Percentiles rank a stretch among this genome's conserved stretches.
phyloP scores from a whole-genome alignment of 2,797 vertebrate genomes.

The Anas bahamensis region DNA sequence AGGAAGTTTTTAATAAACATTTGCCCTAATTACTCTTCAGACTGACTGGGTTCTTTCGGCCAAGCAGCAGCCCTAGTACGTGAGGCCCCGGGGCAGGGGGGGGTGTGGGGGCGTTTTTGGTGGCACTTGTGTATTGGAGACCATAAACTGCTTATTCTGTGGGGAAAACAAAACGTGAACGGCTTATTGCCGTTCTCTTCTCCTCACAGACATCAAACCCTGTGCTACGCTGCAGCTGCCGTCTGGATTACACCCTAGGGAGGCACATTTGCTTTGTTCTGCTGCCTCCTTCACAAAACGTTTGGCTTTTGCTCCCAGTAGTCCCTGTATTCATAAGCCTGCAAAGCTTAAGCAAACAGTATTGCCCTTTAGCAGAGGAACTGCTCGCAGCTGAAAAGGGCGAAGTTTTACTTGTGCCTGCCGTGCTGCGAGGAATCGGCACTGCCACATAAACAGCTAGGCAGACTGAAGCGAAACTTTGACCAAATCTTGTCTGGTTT shows the following conservation, averaged over 20 bases:
- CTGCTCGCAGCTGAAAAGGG: background rate
- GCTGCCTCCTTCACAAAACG: background rate
- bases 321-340: background rate
- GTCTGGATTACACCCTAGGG: fast-evolving
- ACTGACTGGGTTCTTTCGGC: background rate
- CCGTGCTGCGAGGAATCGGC: background rate
- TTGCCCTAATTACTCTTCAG: conserved; percentile 31
- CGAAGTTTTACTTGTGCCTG: background rate
- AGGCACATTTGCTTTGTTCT: background rate
- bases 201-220: background rate
- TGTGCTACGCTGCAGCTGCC: fast-evolving
- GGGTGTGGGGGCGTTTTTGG: background rate
- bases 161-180: fast-evolving
- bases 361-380: background rate
- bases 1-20: conserved; percentile 32
- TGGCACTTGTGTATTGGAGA: background rate
- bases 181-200: background rate
- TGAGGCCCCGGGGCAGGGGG: background rate
- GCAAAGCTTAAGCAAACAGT: background rate
- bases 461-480: background rate
- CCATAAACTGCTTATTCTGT: too few species aligned
- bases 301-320: background rate
- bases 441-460: background rate
- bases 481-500: background rate
- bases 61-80: background rate